Evolutionary conservation across 1,140 invertebrate species (phyloP).

Genomic region (Lerema accius): DNA sequence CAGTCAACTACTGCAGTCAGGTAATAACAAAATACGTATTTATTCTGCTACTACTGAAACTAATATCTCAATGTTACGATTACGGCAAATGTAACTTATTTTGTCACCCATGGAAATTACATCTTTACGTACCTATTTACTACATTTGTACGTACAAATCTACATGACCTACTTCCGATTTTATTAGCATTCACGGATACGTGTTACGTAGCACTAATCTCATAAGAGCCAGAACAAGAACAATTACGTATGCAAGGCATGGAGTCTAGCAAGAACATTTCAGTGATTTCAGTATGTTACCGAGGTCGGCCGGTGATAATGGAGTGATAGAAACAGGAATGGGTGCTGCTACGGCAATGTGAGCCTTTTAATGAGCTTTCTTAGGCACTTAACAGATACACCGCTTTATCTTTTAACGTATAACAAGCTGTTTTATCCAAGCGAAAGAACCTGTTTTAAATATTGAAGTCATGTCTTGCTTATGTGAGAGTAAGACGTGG

Average conservation of each 20-base stretch:
- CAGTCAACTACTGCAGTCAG: too few species aligned
- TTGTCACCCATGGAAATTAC: too few species aligned
- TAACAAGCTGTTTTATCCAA: background rate
- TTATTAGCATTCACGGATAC: background rate
- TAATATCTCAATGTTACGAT: too few species aligned
- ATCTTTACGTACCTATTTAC: too few species aligned
- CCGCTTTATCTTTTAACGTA: background rate
- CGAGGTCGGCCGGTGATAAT: background rate
- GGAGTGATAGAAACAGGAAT: conserved; percentile 10
- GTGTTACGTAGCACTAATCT: conserved; percentile 8
- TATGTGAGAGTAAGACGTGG: too few species aligned
- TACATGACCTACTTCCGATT: conserved; percentile 1
- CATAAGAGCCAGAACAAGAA: conserved; percentile 4
- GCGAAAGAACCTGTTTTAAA: background rate
- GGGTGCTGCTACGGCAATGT: background rate
- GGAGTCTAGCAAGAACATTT: background rate
- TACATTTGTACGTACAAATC: background rate
- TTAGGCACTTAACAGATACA: background rate
- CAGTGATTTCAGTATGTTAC: conserved; percentile 12
- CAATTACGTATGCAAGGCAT: background rate
- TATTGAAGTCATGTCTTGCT: too few species aligned
- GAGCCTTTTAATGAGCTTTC: background rate
- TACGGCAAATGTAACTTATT: too few species aligned
- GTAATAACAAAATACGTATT: too few species aligned
- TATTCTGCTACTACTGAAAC: too few species aligned